phyloP scores from a whole-genome alignment of 2,797 vertebrate species.

The Acridotheres tristis region DNA sequence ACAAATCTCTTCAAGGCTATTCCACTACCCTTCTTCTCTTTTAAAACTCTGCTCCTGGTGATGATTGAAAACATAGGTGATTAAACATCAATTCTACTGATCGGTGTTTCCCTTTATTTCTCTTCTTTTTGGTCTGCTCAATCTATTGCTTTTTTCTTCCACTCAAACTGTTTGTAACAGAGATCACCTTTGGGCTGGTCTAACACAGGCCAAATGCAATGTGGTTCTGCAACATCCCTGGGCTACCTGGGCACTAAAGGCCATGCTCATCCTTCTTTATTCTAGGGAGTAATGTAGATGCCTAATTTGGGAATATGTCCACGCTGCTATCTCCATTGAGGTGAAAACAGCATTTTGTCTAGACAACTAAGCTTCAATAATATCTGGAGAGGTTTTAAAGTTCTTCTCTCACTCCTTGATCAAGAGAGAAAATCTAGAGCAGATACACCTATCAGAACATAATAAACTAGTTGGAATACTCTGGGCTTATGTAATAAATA shows the following conservation, averaged over 20 bases:
- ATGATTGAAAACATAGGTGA: not conserved
- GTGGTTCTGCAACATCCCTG: not conserved
- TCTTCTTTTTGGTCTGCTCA: not conserved
- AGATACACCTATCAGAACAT: not conserved
- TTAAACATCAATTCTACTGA: not conserved
- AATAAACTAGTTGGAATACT: not conserved
- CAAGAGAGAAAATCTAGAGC: not conserved
- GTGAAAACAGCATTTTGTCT: not conserved
- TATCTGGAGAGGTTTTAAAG: not conserved
- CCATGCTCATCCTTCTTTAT: not conserved
- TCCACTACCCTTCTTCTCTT: not conserved
- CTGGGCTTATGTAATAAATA: not conserved
- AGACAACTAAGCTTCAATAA: not conserved
- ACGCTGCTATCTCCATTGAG: not conserved
- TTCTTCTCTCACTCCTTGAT: not conserved
- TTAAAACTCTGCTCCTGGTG: not conserved
- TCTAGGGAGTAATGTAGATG: not conserved
- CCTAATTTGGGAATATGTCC: not conserved
- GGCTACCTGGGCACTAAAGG: not conserved
- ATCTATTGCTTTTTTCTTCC: not conserved
- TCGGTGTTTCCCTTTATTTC: rapidly evolving
- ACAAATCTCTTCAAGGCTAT: not conserved
- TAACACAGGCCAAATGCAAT: not conserved
- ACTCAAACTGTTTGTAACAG: not conserved
- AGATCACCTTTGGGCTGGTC: not conserved